Evolutionary conservation across 2,113 vertebrate genomes (phyloP).

Genomic region (Macaca nemestrina): DNA sequence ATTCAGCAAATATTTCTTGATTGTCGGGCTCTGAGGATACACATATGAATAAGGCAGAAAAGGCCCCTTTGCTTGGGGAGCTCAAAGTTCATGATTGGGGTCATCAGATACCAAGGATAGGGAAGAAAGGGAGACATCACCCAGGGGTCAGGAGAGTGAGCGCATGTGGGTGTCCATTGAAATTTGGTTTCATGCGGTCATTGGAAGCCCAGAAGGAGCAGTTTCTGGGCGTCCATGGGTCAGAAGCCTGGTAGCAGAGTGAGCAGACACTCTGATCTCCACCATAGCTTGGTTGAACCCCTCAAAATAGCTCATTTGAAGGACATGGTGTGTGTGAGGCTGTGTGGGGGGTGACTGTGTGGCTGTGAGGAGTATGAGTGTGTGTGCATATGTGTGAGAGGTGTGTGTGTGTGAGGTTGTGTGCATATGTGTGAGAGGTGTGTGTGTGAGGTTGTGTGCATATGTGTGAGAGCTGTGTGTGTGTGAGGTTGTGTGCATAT

Average conservation of each 20-base stretch:
- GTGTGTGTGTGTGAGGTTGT: neutral
- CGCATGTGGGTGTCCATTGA: neutral
- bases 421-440: neutral
- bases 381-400: neutral
- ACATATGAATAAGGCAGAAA: neutral
- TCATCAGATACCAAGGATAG: neutral
- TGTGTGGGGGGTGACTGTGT: neutral
- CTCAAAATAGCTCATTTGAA: neutral
- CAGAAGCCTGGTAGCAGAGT: neutral
- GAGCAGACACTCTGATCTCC: rapidly evolving
- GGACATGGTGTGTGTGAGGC: rapidly evolving
- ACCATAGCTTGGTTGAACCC: neutral
- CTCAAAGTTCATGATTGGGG: neutral
- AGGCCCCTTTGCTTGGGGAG: rapidly evolving
- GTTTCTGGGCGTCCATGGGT: rapidly evolving
- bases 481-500: no score
- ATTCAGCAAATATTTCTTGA: neutral
- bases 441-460: neutral
- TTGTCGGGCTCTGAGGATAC: neutral
- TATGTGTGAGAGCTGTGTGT: no score
- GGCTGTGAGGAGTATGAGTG: rapidly evolving
- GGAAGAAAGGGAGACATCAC: neutral
- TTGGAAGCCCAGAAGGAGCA: neutral
- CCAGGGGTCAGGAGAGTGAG: neutral
- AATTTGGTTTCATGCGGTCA: neutral